A percentile compares a stretch with the other conserved stretches of the same genome.
Conservation (phyloP, 1,140 invertebrate species). For the Drosophila trapezifrons region DNA sequence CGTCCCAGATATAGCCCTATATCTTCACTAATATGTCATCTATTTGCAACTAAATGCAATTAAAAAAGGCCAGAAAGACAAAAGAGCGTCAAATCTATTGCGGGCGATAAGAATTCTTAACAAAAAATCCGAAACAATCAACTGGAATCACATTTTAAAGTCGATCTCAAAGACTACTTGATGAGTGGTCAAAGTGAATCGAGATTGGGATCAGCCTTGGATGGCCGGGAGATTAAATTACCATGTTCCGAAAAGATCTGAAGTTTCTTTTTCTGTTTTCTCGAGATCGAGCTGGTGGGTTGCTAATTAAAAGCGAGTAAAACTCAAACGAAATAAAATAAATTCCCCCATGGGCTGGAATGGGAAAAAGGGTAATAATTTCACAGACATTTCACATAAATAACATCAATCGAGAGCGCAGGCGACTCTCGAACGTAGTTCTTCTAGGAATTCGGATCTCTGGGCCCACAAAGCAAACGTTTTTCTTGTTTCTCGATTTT, state of each 20-base stretch:
- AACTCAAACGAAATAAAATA: slow-evolving; percentile 79
- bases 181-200: slow-evolving; percentile 79
- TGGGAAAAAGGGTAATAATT: slow-evolving; percentile 75
- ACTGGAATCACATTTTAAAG: slow-evolving; percentile 70
- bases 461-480: slow-evolving; percentile 63
- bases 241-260: slow-evolving; percentile 54
- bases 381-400: slow-evolving; percentile 82
- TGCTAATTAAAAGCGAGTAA: slow-evolving; percentile 82
- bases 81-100: slow-evolving; percentile 74
- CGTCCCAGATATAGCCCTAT: slow-evolving; percentile 10
- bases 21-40: slow-evolving; percentile 73
- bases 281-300: slow-evolving; percentile 30
- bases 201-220: slow-evolving; percentile 65
- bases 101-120: slow-evolving; percentile 20
- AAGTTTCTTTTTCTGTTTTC: slow-evolving; percentile 34
- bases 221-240: slow-evolving; percentile 69
- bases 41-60: slow-evolving; percentile 78
- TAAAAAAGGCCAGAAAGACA: slow-evolving; percentile 55
- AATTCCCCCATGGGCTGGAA: slow-evolving; percentile 54
- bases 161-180: slow-evolving; percentile 67
- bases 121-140: slow-evolving; percentile 54
- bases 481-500: slow-evolving; percentile 45
- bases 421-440: slow-evolving; percentile 29
- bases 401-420: slow-evolving; percentile 76
- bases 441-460: slow-evolving; percentile 67